Conservation (phyloP, 2,113 vertebrate species). For the Vicugna pacos region DNA sequence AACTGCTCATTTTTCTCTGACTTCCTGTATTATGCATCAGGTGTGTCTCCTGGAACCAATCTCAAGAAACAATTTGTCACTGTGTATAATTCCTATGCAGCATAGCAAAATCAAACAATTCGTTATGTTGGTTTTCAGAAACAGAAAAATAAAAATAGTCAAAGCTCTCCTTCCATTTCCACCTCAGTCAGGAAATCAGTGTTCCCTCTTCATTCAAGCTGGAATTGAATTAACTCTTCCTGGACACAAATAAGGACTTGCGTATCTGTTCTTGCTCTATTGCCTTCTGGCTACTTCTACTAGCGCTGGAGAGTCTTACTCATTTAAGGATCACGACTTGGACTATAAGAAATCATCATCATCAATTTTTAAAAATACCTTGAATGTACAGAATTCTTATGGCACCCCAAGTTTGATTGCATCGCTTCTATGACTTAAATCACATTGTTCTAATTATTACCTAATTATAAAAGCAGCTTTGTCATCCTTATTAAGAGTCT, state of each 20-base stretch:
- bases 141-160: slow-evolving; percentile 17
- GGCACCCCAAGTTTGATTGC: neutral
- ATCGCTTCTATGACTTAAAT: neutral
- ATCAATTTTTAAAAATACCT: neutral
- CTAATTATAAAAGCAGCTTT: neutral
- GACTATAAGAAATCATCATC: neutral
- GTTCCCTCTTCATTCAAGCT: slow-evolving; percentile 18
- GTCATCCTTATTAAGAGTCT: neutral
- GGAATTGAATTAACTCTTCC: neutral
- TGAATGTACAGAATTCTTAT: neutral
- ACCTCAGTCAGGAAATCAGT: neutral
- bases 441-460: neutral
- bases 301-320: neutral
- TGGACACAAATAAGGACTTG: neutral
- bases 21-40: slow-evolving; percentile 13
- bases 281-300: neutral
- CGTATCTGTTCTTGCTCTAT: neutral
- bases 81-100: slow-evolving; percentile 56
- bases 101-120: slow-evolving; percentile 67
- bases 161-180: slow-evolving; percentile 32
- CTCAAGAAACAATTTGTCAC: slow-evolving; percentile 67
- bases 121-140: slow-evolving; percentile 44
- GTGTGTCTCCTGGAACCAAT: slow-evolving; percentile 61
- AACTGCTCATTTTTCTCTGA: neutral
- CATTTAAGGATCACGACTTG: neutral